Evolutionary conservation across 1,140 invertebrate species (phyloP), one percentile per base, ranked within the genome.

Genomic region (Drosophila tani): DNA sequence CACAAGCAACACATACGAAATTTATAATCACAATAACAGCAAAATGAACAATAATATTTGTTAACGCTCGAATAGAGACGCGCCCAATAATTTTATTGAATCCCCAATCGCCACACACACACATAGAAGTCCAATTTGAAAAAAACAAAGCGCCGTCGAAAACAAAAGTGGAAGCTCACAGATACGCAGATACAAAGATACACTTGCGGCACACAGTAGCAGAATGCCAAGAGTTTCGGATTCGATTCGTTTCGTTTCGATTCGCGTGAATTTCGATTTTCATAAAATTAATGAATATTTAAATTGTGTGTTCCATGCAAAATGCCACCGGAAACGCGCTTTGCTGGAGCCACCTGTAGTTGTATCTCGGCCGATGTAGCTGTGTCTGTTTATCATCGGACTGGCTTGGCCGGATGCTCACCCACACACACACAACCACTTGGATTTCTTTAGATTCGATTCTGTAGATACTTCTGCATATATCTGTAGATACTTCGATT

Each of bases 11-110:
- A 74, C 68, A 82, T 81, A 60, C 68, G 84, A 90, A 90, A 90
- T 90, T 90, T 90, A 90, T 91, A 85, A 90, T 91, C 86, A 90
- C 86, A 90, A 90, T 82, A 90, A 90, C 85, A 90, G 77, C 78
- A 90, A 91, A 85, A 91, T 90, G 76, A 90, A 90, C 86, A 90
- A 90, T 90, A 91, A 90, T 90, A 90, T 91, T 90, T 91, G 82
- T 90, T 90, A 90, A 90, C 86, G 86, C 86, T 90, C 80, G 87
- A 91, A 65, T 82, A 91, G 86, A 74, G 86, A 82, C 86, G 87
- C 86, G 77, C 86, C 86, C 86, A 90, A 90, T 91, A 90, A 90
- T 85, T 90, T 90, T 90, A 91, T 90, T 91, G 85, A 90, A 82
- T 86, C 75, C 47, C 57, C 67, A 53, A 60, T 59, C 35, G 9